Base-by-base conservation (phyloP, 2,888 invertebrate species). In the Seladonia tumulorum region DNA sequence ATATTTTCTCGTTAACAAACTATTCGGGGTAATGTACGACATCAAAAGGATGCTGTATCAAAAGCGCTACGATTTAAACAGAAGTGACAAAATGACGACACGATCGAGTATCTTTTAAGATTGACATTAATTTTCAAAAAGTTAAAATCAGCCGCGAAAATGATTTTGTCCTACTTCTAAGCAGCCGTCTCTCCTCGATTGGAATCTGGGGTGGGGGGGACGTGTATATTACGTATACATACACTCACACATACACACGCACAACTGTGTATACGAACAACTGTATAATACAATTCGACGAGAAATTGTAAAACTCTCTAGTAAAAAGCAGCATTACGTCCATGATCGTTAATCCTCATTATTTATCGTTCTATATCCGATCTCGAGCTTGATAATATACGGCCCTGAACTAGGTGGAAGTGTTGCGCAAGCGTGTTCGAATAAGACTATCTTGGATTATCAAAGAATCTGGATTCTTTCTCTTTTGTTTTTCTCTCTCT, bases 121-220 rank as follows among this genome's bases (percentile, higher is more conserved):
- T n/a, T 53, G n/a, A 53, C 22, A 53, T 53, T 22, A 53, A 57
- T n/a, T n/a, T 63, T 63, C 7, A 63, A 29, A 29, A 63, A 29
- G 7, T 18, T 63, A 63, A 63, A 29, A 63, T 35, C 29, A 18
- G 18, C 29, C 18, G 16, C 63, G 35, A 29, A 29, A 63, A 29
- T 63, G 35, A 63, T 25, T 29, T 29, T 63, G 18, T 63, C 29
- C 63, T 63, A 63, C 29, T 8, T 18, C 29, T 16, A 57, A 29
- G 2, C 5, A 35, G 7, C 2, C 3, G n/a, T 70, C 78, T 70
- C 78, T 79, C 85, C 85, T 81, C 83, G 87, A 88, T 85, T 79
- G 85, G 72, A 74, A 60, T 49, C 35, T 4, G 10, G 12, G 39
- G 49, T 29, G 70, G n/a, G n/a, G 57, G 22, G 57, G n/a, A 75